Evolutionary conservation across 2,113 vertebrate species (phyloP), one percentile per base, ranked within the genome.

Genomic region (Ascaphus truei): DNA sequence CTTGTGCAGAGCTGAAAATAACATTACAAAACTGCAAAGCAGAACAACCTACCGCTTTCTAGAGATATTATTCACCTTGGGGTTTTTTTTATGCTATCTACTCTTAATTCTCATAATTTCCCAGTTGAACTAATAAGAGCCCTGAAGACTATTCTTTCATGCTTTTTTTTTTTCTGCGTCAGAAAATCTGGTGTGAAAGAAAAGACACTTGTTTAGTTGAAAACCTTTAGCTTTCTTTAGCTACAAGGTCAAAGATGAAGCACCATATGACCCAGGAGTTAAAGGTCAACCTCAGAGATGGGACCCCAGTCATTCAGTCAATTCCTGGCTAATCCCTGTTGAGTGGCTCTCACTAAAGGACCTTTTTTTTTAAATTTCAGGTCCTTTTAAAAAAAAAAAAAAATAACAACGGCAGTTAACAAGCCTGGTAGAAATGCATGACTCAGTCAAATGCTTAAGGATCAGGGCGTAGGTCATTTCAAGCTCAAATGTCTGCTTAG

Each of bases 351-450:
- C 0, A 0, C 79, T 74, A 74, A 79, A 87, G 73, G 72, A 75
- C 71, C 80, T 79, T 80, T 86, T 84, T 84, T 79, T 82, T 75
- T 76, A n/a, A 56, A 63, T 64, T 18, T 31, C 18, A 56, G 48
- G 73, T 39, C 72, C 65, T 30, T 63, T 78, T 77, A 72, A 77
- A 68, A 50, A 30, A 7, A 18, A 34, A 8, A 36, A 29, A 52
- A 64, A 36, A 53, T 29, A 47, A 72, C 1, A 75, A 77, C 36
- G 80, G 73, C 66, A 81, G 62, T 82, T 83, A 84, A 81, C 80
- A 85, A 84, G 51, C 71, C 77, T 67, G 58, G 74, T 39, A 78
- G 75, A 87, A 85, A 84, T 77, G 75, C 76, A 87, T 78, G 81
- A 85, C 66, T 87, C 64, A 34, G 76, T 74, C 78, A 83, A 85